These are phyloP conservation scores for Saccostrea echinata DNA, from an alignment of 1,140 invertebrate genomes.

Conservation along the genomic window DNA sequence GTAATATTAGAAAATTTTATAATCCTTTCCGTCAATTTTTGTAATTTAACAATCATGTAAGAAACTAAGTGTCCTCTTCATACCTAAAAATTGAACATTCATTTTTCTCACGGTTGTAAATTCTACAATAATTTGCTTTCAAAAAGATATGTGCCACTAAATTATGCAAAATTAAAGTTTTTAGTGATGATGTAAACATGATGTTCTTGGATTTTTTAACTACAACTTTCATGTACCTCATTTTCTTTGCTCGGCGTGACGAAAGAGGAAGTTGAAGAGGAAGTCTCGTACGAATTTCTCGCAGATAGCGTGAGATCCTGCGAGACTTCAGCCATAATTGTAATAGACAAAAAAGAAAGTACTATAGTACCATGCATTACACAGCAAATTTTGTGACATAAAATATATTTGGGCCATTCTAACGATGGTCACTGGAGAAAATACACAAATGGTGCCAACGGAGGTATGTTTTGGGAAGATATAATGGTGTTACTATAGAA, in stretches of 20 bases:
- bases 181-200: not conserved
- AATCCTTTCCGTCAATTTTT: too few species aligned
- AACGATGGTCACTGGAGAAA: slow-evolving; percentile 72
- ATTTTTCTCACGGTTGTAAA: too few species aligned
- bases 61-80: too few species aligned
- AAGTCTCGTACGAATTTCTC: slow-evolving; percentile 50
- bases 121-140: too few species aligned
- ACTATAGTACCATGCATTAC: slow-evolving; percentile 40
- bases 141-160: not conserved
- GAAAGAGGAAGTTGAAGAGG: slow-evolving; percentile 57
- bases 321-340: slow-evolving; percentile 44
- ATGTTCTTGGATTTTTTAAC: slow-evolving; percentile 4
- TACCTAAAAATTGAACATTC: too few species aligned
- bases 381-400: slow-evolving; percentile 17
- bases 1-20: too few species aligned
- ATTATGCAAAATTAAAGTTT: not conserved
- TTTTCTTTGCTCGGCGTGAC: slow-evolving; percentile 8
- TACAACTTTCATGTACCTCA: slow-evolving; percentile 45
- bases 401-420: not conserved
- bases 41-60: too few species aligned
- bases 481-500: not conserved
- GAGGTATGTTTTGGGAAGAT: slow-evolving; percentile 62
- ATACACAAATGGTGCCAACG: slow-evolving; percentile 69
- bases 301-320: slow-evolving; percentile 30
- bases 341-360: slow-evolving; percentile 44